Conservation (phyloP, 2,888 invertebrate species). For the Artemia sinica region DNA sequence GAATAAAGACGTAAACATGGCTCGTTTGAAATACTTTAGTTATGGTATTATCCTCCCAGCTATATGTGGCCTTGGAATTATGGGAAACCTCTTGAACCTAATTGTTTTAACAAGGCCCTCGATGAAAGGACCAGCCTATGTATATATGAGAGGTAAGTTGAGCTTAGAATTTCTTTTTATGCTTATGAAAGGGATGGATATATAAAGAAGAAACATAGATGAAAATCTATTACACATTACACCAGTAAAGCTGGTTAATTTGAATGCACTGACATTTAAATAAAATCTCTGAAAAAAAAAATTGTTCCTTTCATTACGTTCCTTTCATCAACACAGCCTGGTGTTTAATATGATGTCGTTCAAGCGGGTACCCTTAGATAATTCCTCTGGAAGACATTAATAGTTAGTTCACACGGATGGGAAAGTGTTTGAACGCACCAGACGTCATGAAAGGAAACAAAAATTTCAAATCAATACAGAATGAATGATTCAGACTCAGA, state of each 20-base stretch:
- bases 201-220: background rate
- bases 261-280: background rate
- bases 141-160: conserved; percentile 53
- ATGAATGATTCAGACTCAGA: too few relatives aligned
- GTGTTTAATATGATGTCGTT: too few relatives aligned
- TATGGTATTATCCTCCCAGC: conserved; percentile 49
- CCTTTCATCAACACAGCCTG: too few relatives aligned
- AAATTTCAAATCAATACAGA: too few relatives aligned
- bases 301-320: too few relatives aligned
- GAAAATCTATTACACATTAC: background rate
- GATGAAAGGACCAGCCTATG: conserved; percentile 59
- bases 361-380: too few relatives aligned
- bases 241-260: background rate
- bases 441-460: too few relatives aligned
- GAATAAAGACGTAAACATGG: conserved; percentile 18
- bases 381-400: too few relatives aligned
- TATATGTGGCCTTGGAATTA: conserved; percentile 51
- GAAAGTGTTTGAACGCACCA: too few relatives aligned
- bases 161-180: background rate
- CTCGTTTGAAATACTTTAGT: conserved; percentile 37
- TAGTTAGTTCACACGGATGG: too few relatives aligned
- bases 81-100: conserved; percentile 59
- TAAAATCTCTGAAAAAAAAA: background rate
- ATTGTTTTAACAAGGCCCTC: conserved; percentile 56
- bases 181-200: background rate